phyloP scores from a whole-genome alignment of 2,888 invertebrate species.

The Chrysotoxum bicinctum region DNA sequence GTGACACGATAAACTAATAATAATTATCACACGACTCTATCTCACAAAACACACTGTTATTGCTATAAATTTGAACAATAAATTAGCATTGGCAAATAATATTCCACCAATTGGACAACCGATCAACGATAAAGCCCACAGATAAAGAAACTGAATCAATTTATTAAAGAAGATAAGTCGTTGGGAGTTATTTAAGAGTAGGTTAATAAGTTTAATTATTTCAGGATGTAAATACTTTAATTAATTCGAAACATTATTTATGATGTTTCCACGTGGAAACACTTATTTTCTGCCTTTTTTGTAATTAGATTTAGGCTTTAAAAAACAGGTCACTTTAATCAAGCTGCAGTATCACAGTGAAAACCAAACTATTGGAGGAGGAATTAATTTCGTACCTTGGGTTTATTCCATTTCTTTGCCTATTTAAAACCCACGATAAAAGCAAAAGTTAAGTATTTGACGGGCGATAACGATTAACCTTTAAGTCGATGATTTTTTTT shows the following conservation, averaged over 20 bases:
- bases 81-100: slow-evolving; percentile 60
- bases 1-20: slow-evolving; percentile 52
- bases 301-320: neutral
- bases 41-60: slow-evolving; percentile 28
- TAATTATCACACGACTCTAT: slow-evolving; percentile 58
- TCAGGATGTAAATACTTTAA: neutral
- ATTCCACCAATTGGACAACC: slow-evolving; percentile 52
- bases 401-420: neutral
- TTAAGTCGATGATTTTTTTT: neutral
- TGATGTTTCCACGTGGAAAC: neutral
- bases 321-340: neutral
- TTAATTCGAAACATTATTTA: neutral
- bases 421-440: neutral
- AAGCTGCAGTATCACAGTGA: neutral
- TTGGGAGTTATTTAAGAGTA: neutral
- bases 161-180: neutral
- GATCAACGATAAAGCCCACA: slow-evolving; percentile 37
- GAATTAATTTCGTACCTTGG: neutral
- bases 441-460: neutral
- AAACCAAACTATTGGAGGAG: neutral
- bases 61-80: slow-evolving; percentile 51
- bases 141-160: slow-evolving; percentile 29
- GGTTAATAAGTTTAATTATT: neutral
- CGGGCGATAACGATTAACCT: slow-evolving; percentile 48
- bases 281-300: neutral